These are phyloP conservation scores for Blastobasis adustella DNA, from an alignment of 2,888 invertebrate genomes.

Conservation along the genomic window DNA sequence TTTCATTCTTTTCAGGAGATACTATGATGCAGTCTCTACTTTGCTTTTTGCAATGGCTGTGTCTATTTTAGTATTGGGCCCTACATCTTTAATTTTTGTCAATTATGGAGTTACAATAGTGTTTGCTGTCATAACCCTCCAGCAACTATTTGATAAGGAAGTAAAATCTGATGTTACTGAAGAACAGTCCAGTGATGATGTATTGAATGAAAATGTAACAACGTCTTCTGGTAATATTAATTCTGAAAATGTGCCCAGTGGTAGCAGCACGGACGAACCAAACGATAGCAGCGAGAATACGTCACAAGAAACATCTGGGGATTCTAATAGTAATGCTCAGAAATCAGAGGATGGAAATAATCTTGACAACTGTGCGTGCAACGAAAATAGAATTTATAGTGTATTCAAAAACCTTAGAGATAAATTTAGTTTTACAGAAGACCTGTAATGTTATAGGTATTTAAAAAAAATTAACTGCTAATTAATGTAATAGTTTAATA, in stretches of 20 bases:
- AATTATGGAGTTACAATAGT: conserved; percentile 74
- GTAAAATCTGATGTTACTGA: not conserved
- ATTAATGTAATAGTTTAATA: too few species aligned
- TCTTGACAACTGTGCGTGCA: conserved; percentile 40
- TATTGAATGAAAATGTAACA: not conserved
- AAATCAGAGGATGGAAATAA: conserved; percentile 9
- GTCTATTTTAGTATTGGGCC: conserved; percentile 73
- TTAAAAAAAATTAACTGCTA: too few species aligned
- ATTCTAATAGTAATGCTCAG: not conserved
- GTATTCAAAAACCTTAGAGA: conserved; percentile 50
- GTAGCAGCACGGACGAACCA: not conserved
- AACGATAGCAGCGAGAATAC: not conserved
- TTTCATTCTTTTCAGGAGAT: conserved; percentile 50
- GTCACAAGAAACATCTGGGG: not conserved
- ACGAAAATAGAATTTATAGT: conserved; percentile 50
- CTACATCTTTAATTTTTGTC: conserved; percentile 75
- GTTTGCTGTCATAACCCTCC: conserved; percentile 70
- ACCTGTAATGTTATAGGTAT: not conserved
- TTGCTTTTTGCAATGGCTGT: conserved; percentile 72
- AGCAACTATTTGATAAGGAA: conserved; percentile 66
- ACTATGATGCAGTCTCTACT: conserved; percentile 56
- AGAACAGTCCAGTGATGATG: not conserved
- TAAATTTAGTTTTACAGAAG: conserved; percentile 42
- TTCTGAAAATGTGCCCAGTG: conserved; percentile 7
- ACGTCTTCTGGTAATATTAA: conserved; percentile 2